Conservation (phyloP, 2,888 invertebrate genomes). For the Hartigia nigra region DNA sequence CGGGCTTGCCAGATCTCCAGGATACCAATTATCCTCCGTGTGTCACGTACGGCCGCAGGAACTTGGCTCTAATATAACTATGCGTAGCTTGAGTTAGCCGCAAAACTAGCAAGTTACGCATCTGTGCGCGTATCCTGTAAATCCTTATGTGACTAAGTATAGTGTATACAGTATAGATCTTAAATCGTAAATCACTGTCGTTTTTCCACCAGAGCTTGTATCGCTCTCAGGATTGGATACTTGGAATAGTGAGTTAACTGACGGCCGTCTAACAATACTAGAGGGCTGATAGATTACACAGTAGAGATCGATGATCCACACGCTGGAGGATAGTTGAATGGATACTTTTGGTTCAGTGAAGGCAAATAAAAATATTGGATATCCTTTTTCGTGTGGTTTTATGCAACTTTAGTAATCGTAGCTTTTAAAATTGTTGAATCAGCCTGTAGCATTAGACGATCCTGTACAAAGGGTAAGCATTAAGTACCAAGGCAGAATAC, state of each 20-base stretch:
- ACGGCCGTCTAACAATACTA: background rate
- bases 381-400: background rate
- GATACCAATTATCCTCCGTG: background rate
- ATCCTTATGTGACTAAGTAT: background rate
- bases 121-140: background rate
- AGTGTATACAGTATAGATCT: background rate
- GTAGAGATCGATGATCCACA: background rate
- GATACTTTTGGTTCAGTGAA: background rate
- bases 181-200: background rate
- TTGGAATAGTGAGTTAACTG: background rate
- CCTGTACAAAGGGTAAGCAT: background rate
- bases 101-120: background rate
- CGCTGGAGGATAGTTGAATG: background rate
- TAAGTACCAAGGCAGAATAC: background rate
- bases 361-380: background rate
- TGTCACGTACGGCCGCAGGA: background rate
- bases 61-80: background rate
- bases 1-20: background rate
- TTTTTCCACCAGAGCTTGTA: background rate
- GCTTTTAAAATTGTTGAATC: background rate
- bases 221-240: background rate
- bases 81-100: background rate
- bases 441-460: background rate
- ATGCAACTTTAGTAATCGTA: background rate
- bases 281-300: background rate